These are phyloP conservation scores for Crocidura indochinensis DNA, from an alignment of 2,797 vertebrate genomes.

Conservation along the genomic window DNA sequence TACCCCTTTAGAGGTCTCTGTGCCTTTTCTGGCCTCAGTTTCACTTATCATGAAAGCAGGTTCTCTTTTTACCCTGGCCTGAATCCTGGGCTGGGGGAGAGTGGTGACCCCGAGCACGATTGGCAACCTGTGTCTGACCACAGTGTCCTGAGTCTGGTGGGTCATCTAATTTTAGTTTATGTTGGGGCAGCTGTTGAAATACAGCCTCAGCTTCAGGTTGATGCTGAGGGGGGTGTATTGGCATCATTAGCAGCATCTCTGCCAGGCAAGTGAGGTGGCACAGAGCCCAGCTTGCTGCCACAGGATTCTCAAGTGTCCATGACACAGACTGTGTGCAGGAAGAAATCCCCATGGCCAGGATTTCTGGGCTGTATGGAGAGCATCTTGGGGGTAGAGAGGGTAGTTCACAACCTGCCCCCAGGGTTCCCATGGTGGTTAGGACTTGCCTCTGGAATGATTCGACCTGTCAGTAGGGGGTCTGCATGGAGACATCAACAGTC, in stretches of 20 bases:
- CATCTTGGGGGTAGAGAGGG: neutral
- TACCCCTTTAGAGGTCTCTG: neutral
- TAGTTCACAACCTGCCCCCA: neutral
- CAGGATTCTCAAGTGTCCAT: slow-evolving; percentile 63
- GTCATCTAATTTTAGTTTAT: slow-evolving; percentile 89
- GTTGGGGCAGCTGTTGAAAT: slow-evolving; percentile 82
- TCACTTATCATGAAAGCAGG: neutral
- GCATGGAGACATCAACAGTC: neutral
- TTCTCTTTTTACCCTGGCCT: neutral
- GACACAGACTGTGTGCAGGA: slow-evolving; percentile 70
- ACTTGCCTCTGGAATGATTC: neutral
- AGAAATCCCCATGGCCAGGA: slow-evolving; percentile 22
- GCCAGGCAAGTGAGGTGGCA: slow-evolving; percentile 81
- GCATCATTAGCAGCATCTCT: slow-evolving; percentile 78
- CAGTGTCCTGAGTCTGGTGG: slow-evolving; percentile 80
- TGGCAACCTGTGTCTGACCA: slow-evolving; percentile 46
- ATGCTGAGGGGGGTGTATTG: slow-evolving; percentile 82
- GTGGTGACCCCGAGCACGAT: neutral
- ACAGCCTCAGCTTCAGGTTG: slow-evolving; percentile 86
- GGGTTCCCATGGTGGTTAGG: neutral
- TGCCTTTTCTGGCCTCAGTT: neutral
- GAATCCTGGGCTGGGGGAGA: slow-evolving; percentile 10
- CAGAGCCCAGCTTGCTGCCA: slow-evolving; percentile 79
- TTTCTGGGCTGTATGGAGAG: neutral
- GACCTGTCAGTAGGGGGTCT: slow-evolving; percentile 33